Evolutionary conservation across 1,140 invertebrate genomes (phyloP), one percentile per base, ranked within the genome.

Genomic region (Bombus impatiens): DNA sequence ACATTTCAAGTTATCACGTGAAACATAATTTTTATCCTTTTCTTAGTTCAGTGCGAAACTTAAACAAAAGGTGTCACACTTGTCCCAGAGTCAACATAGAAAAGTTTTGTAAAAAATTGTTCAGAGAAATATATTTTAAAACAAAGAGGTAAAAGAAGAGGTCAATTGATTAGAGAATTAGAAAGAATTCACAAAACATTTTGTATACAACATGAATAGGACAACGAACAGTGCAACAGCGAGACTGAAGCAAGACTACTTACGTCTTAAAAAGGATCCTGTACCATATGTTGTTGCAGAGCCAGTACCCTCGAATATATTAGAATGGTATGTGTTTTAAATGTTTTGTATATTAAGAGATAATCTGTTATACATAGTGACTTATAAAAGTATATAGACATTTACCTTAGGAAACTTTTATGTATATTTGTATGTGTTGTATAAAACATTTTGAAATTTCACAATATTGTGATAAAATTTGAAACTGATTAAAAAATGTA

Each of bases 261-360:
- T 99, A 92, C 96, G 99, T 40, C 96, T 99, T 10, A 98, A 99
- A 94, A 97, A 97, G 91, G 99, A 99, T 95, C 99, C 99, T 35
- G 97, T 99, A 85, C 99, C 99, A 53, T 99, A 98, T 95, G 97
- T 99, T 44, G 96, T 97, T 78, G 98, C 98, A n/a, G 98, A 98
- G 94, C 99, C 99, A 82, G 95, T 99, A 71, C 98, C 98, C 53
- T 97, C 97, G 6, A 99, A 99, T 95, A 99, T 99, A 90, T 95
- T 99, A 76, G 98, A 99, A 96, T 99, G 99, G 99, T 98, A 96
- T 94, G 88, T 90, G 59, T 77, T 42, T 9, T 28, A 32, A 53
- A 13, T 53, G 83, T 78, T 28, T 86, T 28, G 44, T 62, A 28
- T n/a, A 62, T 8, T 40, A 53, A 72, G 25, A 2, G 62, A 2